Base-by-base conservation (phyloP, 2,797 vertebrate species). In the Onychomys leucogaster region DNA sequence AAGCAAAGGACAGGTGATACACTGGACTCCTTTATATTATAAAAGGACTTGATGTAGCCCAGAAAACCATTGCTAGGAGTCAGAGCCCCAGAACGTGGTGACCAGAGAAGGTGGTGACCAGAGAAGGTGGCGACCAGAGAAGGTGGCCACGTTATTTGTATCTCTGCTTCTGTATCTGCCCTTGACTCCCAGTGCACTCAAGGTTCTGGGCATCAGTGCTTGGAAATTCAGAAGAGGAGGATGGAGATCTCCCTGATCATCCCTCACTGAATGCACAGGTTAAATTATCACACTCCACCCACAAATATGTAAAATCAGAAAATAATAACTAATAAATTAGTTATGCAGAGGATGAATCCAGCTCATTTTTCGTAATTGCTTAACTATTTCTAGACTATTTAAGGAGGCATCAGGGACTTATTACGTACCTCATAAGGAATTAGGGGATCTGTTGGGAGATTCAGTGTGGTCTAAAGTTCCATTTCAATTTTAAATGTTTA, bases 401-500 rank as follows among this genome's bases (percentile, higher is more conserved):
- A 19, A 93, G 32, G 46, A 57, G 41, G 25, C 69, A 34, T 63
- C 46, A 14, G 32, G 8, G n/a, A 61, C 12, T 82, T 52, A 37
- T 0, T 29, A 2, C 49, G 5, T 85, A 84, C 71, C 87, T 96
- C 57, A 19, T 32, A 41, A 85, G 17, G 34, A 75, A 91, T 89
- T 77, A 82, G 82, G 65, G 46, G 59, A 78, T 19, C 32, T 77
- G 46, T 16, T 77, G 89, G 43, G 95, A 80, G 49, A 57, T 41
- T 83, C 16, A 32, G 0, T 92, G 77, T 94, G 57, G 4, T 75
- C 71, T 94, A 89, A 89, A 37, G 73, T 21, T 93, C 5, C 85
- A 52, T 76, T 97, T 94, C 85, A 94, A 78, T 90, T 23, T 85
- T 96, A 87, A 94, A 78, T 59, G 82, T 90, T 94, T 89, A 76